These are phyloP conservation scores for Callimico goeldii DNA, from an alignment of 2,797 vertebrate genomes.

Conservation along the genomic window DNA sequence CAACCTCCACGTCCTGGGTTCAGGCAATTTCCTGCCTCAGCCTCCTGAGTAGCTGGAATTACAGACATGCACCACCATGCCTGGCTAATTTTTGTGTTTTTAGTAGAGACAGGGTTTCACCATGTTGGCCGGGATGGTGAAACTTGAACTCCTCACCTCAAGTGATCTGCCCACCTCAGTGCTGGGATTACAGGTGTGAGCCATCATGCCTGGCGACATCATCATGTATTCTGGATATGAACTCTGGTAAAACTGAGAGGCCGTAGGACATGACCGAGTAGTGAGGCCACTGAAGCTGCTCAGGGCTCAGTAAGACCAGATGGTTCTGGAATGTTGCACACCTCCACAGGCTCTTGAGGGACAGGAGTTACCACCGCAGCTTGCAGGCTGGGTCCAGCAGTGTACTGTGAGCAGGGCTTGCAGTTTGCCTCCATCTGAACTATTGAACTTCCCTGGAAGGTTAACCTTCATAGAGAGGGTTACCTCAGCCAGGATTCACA, in stretches of 20 bases:
- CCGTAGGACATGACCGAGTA: not conserved
- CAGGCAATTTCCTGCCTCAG: too few species aligned
- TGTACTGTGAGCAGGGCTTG: not conserved
- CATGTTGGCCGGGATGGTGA: too few species aligned
- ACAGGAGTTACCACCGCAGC: not conserved
- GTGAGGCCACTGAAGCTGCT: not conserved
- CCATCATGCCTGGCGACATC: too few species aligned
- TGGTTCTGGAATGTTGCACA: not conserved
- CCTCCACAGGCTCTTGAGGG: not conserved
- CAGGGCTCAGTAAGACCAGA: not conserved
- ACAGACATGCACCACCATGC: too few species aligned
- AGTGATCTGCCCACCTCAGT: too few species aligned
- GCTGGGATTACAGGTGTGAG: too few species aligned
- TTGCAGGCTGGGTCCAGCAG: not conserved
- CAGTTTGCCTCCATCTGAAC: not conserved
- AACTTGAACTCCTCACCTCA: too few species aligned
- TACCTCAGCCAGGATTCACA: not conserved
- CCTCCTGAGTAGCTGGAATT: too few species aligned
- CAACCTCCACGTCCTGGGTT: too few species aligned
- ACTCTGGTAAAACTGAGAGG: not conserved
- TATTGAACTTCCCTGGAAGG: not conserved
- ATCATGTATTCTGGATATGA: not conserved
- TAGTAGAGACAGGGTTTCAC: too few species aligned
- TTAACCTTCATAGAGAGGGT: not conserved
- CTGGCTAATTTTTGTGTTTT: too few species aligned